Percentiles rank a stretch among this genome's conserved stretches.
phyloP scores from a whole-genome alignment of 2,888 invertebrate species.

The Deilephila elpenor region DNA sequence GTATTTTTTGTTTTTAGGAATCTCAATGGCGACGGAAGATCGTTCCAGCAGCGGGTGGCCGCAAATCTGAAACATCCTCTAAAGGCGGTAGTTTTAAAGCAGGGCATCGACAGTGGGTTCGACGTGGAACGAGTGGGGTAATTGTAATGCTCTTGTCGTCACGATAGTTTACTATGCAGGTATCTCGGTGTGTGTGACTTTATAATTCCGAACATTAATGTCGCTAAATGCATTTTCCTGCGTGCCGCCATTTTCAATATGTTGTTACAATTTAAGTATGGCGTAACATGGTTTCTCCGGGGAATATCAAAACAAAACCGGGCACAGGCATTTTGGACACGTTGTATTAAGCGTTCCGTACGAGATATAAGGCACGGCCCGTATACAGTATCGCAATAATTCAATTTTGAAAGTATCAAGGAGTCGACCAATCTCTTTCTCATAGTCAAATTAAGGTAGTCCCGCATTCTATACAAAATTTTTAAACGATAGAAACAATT shows the following conservation, averaged over 20 bases:
- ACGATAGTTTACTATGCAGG: background rate
- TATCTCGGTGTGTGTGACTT: background rate
- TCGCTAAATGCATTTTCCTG: background rate
- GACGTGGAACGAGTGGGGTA: background rate
- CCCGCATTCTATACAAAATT: background rate
- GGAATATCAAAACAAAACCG: constrained; percentile 6
- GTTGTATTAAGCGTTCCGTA: background rate
- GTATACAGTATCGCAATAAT: background rate
- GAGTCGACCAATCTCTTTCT: background rate
- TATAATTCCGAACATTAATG: background rate
- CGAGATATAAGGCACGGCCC: background rate
- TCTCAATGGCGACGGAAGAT: too few relatives aligned
- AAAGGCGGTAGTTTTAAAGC: too few relatives aligned
- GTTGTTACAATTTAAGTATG: background rate
- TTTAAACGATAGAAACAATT: constrained; percentile 4
- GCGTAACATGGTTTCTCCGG: background rate
- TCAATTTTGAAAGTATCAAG: background rate
- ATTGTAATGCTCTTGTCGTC: background rate
- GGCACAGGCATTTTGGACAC: constrained; percentile 8
- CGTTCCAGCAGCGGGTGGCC: too few relatives aligned
- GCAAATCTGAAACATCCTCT: too few relatives aligned
- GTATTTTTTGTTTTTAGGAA: too few relatives aligned
- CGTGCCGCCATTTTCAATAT: constrained; percentile 5
- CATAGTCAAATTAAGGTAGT: background rate
- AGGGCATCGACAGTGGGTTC: background rate